phyloP scores from a whole-genome alignment of 2,113 vertebrate species.

The Microtus richardsoni region DNA sequence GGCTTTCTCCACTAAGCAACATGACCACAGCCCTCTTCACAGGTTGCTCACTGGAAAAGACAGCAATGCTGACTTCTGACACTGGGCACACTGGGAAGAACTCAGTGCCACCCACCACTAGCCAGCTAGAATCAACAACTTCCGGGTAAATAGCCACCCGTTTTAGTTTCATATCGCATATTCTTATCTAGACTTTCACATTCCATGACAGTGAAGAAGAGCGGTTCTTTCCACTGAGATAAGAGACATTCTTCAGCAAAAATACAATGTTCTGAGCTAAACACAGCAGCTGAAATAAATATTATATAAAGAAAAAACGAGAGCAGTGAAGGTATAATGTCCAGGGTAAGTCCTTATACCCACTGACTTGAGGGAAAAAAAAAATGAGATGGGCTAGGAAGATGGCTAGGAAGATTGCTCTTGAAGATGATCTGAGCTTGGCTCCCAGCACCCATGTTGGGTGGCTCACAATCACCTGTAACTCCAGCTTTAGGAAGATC shows the following conservation, averaged over 20 bases:
- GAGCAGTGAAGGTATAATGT: background rate
- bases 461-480: background rate
- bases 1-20: background rate
- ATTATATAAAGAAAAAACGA: conserved; percentile 27
- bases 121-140: background rate
- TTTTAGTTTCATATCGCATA: background rate
- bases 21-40: background rate
- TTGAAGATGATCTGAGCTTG: background rate
- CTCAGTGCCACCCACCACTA: background rate
- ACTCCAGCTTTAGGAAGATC: background rate
- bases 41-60: background rate
- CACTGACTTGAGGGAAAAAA: background rate
- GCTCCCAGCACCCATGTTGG: background rate
- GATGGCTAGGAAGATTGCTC: too few relatives aligned
- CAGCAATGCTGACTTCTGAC: background rate
- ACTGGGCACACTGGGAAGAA: background rate
- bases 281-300: background rate
- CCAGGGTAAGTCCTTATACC: background rate
- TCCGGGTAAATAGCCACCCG: background rate
- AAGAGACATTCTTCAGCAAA: conserved; percentile 50
- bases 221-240: background rate
- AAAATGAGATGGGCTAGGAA: background rate
- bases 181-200: conserved; percentile 19
- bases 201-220: conserved; percentile 54
- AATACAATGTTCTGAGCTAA: conserved; percentile 34